Evolutionary conservation across 1,140 invertebrate genomes (phyloP).

Genomic region (Euglossa dilemma): DNA sequence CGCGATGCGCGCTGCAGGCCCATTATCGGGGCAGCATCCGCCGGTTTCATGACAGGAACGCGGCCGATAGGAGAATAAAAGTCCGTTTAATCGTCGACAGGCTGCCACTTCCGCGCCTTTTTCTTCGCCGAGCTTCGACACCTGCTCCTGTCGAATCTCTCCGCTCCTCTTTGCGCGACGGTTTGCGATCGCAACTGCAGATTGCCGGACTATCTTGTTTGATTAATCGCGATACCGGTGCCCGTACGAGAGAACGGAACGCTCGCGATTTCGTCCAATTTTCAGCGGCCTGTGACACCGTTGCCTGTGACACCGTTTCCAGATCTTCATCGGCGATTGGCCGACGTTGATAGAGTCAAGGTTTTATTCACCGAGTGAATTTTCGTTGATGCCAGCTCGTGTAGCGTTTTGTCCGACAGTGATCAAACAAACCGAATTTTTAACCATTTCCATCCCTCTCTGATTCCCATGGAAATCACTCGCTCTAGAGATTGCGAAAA

Average conservation of each 20-base stretch:
- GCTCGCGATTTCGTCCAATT: not conserved
- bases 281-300: not conserved
- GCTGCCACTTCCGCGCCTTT: conserved; percentile 24
- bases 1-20: too few species aligned
- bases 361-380: too few species aligned
- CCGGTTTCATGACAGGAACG: not conserved
- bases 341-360: too few species aligned
- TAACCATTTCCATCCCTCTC: too few species aligned
- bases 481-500: too few species aligned
- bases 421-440: too few species aligned
- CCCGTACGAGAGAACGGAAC: not conserved
- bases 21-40: conserved; percentile 1
- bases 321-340: too few species aligned
- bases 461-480: too few species aligned
- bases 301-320: too few species aligned
- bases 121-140: conserved; percentile 35
- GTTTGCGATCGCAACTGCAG: conserved; percentile 35
- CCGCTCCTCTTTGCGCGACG: conserved; percentile 29
- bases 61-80: conserved; percentile 18
- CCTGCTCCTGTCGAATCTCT: conserved; percentile 45
- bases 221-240: conserved; percentile 41
- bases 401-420: too few species aligned
- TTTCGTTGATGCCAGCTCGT: too few species aligned
- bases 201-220: conserved; percentile 43
- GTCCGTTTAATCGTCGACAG: conserved; percentile 33